Evolutionary conservation across 2,797 vertebrate genomes (phyloP), one percentile per base, ranked within the genome.

Genomic region (Cossypha caffra): DNA sequence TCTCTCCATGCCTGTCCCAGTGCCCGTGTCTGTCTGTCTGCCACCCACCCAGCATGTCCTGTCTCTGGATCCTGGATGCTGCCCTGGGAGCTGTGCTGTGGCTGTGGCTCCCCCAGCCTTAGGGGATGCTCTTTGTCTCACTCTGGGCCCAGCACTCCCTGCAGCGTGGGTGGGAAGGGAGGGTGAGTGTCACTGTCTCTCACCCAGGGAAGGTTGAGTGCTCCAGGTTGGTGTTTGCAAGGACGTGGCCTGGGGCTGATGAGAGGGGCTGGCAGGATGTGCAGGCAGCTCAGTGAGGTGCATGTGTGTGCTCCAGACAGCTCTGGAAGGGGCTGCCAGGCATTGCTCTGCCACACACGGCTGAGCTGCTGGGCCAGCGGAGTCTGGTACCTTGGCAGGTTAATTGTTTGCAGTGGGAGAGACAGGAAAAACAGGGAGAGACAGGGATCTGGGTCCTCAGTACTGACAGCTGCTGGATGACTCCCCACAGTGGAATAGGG

Each of bases 91-190:
- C 51, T 43, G 17, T 50, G 31, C 54, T 90, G 47, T 26, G 52
- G 2, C 43, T 57, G 76, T 26, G 58, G 35, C 43, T 79, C 24
- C 26, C 50, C 40, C 42, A 51, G 52, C 35, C 66, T 18, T 5
- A 0, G 4, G 38, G 43, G 31, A 57, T 26, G 10, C 33, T 59
- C 37, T 54, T 14, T 2, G 2, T 16, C 14, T 35, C 20, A 0
- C 37, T 14, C 52, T 31, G 55, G 31, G 42, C 25, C 31, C 48
- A 67, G 31, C 40, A 28, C 26, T 83, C 43, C 18, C 67, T 1
- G 0, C 3, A 4, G 33, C 1, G 4, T 29, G 68, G 54, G 50
- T 26, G 50, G 74, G 43, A 40, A 24, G 13, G 52, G 17, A 45
- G 10, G 14, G 8, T 11, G 50, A 26, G 11, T 1, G 9, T 21